phyloP scores from a whole-genome alignment of 2,113 vertebrate species.

The Oreochromis tanganicae region DNA sequence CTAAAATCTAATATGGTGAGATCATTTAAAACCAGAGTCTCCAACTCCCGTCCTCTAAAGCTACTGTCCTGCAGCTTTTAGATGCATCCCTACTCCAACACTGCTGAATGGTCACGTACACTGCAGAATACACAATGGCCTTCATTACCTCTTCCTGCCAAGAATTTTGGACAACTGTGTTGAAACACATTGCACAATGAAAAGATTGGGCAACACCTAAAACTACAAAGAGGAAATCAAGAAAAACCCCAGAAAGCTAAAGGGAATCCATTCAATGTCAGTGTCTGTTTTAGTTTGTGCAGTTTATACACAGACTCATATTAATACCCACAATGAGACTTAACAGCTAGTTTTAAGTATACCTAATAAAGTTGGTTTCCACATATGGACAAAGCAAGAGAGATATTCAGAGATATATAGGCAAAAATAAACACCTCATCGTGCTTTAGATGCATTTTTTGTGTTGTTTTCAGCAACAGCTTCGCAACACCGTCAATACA shows the following conservation, averaged over 20 bases:
- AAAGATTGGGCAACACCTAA: conserved; percentile 15
- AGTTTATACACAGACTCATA: background rate
- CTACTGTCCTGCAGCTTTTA: background rate
- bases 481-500: background rate
- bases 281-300: background rate
- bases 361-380: background rate
- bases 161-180: background rate
- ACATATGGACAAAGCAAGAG: background rate
- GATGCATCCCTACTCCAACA: background rate
- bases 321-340: background rate
- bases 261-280: background rate
- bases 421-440: background rate
- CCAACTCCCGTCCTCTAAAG: background rate
- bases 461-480: background rate
- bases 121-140: background rate
- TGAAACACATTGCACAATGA: background rate
- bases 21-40: background rate
- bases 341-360: background rate
- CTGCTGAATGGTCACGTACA: background rate
- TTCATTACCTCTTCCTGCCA: background rate
- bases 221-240: conserved; percentile 43
- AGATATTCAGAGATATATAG: background rate
- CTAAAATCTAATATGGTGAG: background rate
- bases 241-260: background rate
- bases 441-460: background rate